Base-by-base conservation (phyloP, 2,113 vertebrate genomes). In the Conger conger region DNA sequence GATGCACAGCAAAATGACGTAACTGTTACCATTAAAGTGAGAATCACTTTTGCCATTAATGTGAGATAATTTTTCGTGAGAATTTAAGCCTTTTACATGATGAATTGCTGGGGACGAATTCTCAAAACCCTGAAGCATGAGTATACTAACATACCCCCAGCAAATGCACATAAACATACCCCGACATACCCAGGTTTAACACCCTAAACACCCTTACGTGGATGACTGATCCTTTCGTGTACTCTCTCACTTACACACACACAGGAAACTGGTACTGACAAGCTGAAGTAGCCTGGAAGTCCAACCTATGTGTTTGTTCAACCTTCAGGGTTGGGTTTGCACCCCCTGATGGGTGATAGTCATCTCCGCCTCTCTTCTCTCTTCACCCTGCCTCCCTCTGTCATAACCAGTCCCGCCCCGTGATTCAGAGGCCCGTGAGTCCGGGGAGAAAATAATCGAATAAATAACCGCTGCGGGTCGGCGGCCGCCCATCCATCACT, bases 351-450 rank as follows among this genome's bases (percentile, higher is more conserved):
- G 50, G 86, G 38, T 80, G 45, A 60, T 27, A 63, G 45, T 8
- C 60, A 36, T 50, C 79, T 40, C 81, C 73, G 37, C 40, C 30
- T 38, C 68, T 9, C n/a, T n/a, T n/a, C n/a, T n/a, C n/a, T 1
- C 23, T 40, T 50, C 1, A 50, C 7, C 45, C 63, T 76, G 37
- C 82, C 73, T 85, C 77, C 30, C 33, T 11, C 54, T 84, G 77
- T 84, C 36, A 84, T 5, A 36, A 20, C 4, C 17, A 30, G 50
- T 45, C 82, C 84, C 88, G 82, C 83, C 79, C 68, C 76, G 45
- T 91, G 91, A 94, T 93, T 92, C 87, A 92, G 88, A 85, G 45
- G 79, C 86, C 90, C 42, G 83, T 90, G 88, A 92, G 92, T 84
- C 80, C 18, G 76, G 40, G 76, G 53, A 80, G 83, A 84, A 92